Conservation (phyloP, 2,888 invertebrate genomes). For the Sthenelais limicola region DNA sequence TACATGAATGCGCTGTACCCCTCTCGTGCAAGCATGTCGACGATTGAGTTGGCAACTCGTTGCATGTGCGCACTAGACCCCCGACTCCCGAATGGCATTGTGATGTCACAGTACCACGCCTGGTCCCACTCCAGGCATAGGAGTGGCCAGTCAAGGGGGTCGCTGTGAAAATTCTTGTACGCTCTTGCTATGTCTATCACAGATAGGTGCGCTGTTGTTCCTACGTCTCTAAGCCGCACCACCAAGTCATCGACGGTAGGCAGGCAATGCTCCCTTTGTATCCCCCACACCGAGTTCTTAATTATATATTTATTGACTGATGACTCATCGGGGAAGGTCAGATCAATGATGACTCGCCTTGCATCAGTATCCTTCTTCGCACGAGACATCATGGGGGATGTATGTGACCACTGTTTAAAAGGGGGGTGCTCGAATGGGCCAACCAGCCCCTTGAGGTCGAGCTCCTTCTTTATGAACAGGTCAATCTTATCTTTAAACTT, state of each 20-base stretch:
- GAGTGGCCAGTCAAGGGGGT: slow-evolving; percentile 10
- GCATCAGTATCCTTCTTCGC: background rate
- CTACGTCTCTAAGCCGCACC: background rate
- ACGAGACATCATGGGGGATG: too few species aligned
- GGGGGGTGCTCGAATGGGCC: too few species aligned
- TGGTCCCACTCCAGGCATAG: background rate
- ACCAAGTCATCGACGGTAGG: background rate
- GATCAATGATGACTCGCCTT: background rate
- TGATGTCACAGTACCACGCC: background rate
- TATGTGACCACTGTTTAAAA: too few species aligned
- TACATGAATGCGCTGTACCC: background rate
- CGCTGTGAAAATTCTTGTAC: background rate
- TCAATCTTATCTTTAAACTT: too few species aligned
- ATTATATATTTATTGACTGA: background rate
- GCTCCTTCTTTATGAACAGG: too few species aligned
- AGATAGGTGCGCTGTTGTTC: background rate
- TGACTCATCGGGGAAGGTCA: slow-evolving; percentile 1
- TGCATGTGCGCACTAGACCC: background rate
- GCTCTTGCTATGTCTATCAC: background rate
- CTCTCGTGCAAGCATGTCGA: background rate
- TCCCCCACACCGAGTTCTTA: slow-evolving; percentile 1
- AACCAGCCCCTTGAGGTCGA: too few species aligned
- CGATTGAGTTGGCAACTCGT: slow-evolving; percentile 1
- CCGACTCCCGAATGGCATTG: background rate
- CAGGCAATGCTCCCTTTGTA: background rate